These are phyloP conservation scores for Rhagium mordax DNA, from an alignment of 2,888 invertebrate genomes.

Conservation along the genomic window DNA sequence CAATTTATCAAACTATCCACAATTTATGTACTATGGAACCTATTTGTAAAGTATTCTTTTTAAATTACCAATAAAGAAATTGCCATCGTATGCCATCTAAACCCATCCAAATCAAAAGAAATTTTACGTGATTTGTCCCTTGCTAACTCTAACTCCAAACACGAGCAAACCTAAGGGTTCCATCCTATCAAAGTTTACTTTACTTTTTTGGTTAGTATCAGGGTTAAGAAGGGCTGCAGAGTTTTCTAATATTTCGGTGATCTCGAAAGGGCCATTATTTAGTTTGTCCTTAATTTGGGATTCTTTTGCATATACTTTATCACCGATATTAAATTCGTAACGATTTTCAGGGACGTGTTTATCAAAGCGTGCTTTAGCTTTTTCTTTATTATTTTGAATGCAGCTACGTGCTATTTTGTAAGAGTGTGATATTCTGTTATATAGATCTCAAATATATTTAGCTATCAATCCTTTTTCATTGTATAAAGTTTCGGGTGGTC, in stretches of 20 bases:
- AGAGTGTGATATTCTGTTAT: slow-evolving; percentile 35
- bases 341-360: slow-evolving; percentile 7
- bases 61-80: too few relatives aligned
- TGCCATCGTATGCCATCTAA: too few relatives aligned
- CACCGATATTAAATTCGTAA: slow-evolving; percentile 33
- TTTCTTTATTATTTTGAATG: slow-evolving; percentile 37
- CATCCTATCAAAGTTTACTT: slow-evolving; percentile 19
- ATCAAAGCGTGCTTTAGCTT: slow-evolving; percentile 41
- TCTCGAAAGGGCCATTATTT: slow-evolving; percentile 40
- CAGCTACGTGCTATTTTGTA: slow-evolving; percentile 39
- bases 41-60: too few relatives aligned
- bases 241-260: slow-evolving; percentile 17
- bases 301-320: slow-evolving; percentile 40
- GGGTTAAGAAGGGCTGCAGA: not conserved
- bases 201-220: slow-evolving; percentile 11
- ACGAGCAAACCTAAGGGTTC: too few relatives aligned
- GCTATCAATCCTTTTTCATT: slow-evolving; percentile 43
- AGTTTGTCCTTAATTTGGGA: slow-evolving; percentile 42
- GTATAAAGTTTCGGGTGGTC: slow-evolving; percentile 42
- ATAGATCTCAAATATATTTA: slow-evolving; percentile 43
- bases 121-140: too few relatives aligned
- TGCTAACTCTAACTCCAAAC: too few relatives aligned
- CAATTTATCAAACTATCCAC: too few relatives aligned
- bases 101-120: too few relatives aligned
- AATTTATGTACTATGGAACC: too few relatives aligned